Percentiles rank a stretch among this genome's conserved stretches.
phyloP scores from a whole-genome alignment of 92 coral and sea anemone species.

The Epizoanthus fatuus region DNA sequence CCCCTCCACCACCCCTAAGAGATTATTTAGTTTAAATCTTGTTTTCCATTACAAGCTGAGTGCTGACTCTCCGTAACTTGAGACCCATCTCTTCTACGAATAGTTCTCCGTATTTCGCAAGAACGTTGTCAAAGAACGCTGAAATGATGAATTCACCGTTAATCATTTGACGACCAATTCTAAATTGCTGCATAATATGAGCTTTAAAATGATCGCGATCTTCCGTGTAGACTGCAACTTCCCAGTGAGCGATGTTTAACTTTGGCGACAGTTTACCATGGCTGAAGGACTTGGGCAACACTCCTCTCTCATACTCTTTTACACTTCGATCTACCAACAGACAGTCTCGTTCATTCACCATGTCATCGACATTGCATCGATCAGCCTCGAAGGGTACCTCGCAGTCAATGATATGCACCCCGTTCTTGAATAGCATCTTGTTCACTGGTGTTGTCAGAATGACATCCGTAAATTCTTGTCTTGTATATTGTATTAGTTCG shows the following conservation, averaged over 20 bases:
- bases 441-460: conserved; percentile 65
- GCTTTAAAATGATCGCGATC: conserved; percentile 75
- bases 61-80: conserved; percentile 1
- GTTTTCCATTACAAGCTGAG: too few relatives aligned
- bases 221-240: conserved; percentile 81
- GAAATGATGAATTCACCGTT: conserved; percentile 82
- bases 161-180: conserved; percentile 55
- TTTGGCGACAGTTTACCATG: conserved; percentile 90
- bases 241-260: conserved; percentile 84
- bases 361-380: conserved; percentile 78
- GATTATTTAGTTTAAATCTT: too few relatives aligned
- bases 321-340: conserved; percentile 86
- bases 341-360: conserved; percentile 74
- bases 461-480: conserved; percentile 35
- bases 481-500: conserved; percentile 65
- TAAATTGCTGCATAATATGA: conserved; percentile 78
- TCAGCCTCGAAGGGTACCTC: conserved; percentile 84
- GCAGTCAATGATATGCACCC: conserved; percentile 87
- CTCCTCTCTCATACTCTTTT: conserved; percentile 56
- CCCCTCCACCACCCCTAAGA: too few relatives aligned
- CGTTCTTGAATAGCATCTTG: conserved; percentile 70
- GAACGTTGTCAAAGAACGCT: conserved; percentile 70
- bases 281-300: conserved; percentile 79
- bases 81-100: conserved; percentile 70
- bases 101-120: conserved; percentile 68